These are phyloP conservation scores for Colletes collaris DNA, from an alignment of 2,888 invertebrate species.

Conservation along the genomic window DNA sequence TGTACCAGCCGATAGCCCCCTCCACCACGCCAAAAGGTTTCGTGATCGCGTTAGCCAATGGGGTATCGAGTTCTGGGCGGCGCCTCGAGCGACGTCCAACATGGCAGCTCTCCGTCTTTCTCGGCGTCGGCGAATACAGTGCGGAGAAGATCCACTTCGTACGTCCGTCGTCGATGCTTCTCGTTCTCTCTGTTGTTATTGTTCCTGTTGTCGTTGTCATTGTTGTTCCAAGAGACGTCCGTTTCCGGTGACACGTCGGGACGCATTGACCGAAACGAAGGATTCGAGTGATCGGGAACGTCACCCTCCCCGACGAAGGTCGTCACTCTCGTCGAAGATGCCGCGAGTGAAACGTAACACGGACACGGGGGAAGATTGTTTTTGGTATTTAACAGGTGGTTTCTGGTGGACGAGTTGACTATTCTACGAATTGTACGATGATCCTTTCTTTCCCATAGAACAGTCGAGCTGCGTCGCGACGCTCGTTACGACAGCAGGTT, in stretches of 20 bases:
- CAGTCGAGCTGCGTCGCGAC: no score
- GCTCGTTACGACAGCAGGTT: no score
- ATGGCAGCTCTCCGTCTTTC: slow-evolving; percentile 77
- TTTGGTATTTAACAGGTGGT: no score
- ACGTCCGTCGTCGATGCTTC: slow-evolving; percentile 58
- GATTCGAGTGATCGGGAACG: slow-evolving; percentile 5
- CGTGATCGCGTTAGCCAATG: slow-evolving; percentile 74
- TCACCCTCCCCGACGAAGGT: no score
- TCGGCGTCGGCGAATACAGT: slow-evolving; percentile 60
- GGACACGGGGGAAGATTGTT: no score
- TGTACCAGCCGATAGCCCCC: slow-evolving; percentile 29
- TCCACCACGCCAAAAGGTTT: slow-evolving; percentile 20
- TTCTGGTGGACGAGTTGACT: no score
- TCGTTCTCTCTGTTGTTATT: slow-evolving; percentile 52
- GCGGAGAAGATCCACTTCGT: slow-evolving; percentile 58
- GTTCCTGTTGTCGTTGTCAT: slow-evolving; percentile 20
- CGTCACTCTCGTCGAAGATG: no score
- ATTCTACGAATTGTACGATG: no score
- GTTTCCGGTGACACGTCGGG: slow-evolving; percentile 17
- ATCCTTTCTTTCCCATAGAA: no score
- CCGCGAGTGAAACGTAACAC: no score
- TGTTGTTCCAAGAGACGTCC: slow-evolving; percentile 8
- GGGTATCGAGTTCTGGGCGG: slow-evolving; percentile 77
- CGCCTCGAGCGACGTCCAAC: slow-evolving; percentile 78
- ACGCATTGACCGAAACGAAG: background rate